These are phyloP conservation scores for Monomorium pharaonis DNA, from an alignment of 1,140 invertebrate genomes.

Conservation along the genomic window DNA sequence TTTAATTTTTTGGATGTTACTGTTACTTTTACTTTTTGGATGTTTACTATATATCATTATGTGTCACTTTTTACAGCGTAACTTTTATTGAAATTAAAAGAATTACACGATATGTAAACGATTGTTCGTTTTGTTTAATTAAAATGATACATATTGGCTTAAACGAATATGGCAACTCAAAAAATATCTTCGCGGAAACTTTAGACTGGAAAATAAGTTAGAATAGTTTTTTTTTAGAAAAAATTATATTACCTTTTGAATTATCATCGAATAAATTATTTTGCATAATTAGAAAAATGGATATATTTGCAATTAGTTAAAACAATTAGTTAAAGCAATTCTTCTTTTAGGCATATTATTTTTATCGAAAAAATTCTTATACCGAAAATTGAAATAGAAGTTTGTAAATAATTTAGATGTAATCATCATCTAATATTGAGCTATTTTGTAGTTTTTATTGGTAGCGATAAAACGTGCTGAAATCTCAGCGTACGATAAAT, in stretches of 20 bases:
- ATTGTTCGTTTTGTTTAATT: slow-evolving; percentile 13
- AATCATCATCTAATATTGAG: background rate
- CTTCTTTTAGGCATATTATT: background rate
- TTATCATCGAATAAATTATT: background rate
- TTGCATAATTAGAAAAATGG: background rate
- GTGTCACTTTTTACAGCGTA: background rate
- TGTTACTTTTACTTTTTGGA: no score
- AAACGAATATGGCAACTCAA: background rate
- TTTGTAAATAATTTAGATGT: background rate
- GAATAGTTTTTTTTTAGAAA: background rate
- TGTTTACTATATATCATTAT: background rate
- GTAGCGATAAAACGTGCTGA: background rate
- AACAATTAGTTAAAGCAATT: background rate
- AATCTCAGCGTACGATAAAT: slow-evolving; percentile 16
- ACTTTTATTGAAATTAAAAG: background rate
- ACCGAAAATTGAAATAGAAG: background rate
- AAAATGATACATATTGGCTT: slow-evolving; percentile 1
- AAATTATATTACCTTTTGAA: background rate
- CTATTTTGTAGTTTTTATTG: background rate
- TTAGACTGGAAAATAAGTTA: background rate
- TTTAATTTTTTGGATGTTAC: slow-evolving; percentile 37
- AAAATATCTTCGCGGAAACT: background rate
- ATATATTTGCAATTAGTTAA: background rate
- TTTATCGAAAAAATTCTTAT: background rate
- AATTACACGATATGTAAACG: background rate